phyloP scores from a whole-genome alignment of 1,140 invertebrate species.

The Octopus sinensis region DNA sequence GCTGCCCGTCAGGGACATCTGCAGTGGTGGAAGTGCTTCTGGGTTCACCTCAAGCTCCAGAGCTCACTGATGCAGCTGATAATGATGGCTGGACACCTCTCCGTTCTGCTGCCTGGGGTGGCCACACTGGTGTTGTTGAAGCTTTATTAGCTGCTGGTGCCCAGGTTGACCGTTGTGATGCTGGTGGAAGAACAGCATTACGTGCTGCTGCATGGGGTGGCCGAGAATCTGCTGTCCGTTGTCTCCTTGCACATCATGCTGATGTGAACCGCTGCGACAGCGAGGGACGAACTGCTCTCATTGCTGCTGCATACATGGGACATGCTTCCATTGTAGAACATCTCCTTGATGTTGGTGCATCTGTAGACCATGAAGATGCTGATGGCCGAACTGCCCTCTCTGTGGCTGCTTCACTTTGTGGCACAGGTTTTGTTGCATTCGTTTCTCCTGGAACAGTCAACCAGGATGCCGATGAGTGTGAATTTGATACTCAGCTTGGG shows the following conservation, averaged over 20 bases:
- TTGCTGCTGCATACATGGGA: conserved; percentile 63
- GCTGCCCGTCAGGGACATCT: conserved; percentile 64
- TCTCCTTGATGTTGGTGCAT: conserved; percentile 47
- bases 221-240: conserved; percentile 85
- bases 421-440: conserved; percentile 56
- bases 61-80: conserved; percentile 55
- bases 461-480: too few species aligned
- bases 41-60: conserved; percentile 32
- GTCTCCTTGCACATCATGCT: conserved; percentile 79
- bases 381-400: conserved; percentile 61
- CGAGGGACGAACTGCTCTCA: conserved; percentile 72
- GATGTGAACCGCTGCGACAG: conserved; percentile 74
- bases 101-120: conserved; percentile 79
- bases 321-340: conserved; percentile 60
- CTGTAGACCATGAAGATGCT: conserved; percentile 54
- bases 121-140: conserved; percentile 71
- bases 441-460: conserved; percentile 49
- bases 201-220: conserved; percentile 88
- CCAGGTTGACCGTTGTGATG: conserved; percentile 77
- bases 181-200: conserved; percentile 80
- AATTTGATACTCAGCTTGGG: too few species aligned
- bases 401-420: conserved; percentile 68
- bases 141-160: conserved; percentile 76
- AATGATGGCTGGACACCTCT: conserved; percentile 61
- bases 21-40: conserved; percentile 56